Evolutionary conservation across 92 coral and sea anemone species (phyloP), one percentile per base, ranked within the genome.

Genomic region (Parazoanthus swiftii): DNA sequence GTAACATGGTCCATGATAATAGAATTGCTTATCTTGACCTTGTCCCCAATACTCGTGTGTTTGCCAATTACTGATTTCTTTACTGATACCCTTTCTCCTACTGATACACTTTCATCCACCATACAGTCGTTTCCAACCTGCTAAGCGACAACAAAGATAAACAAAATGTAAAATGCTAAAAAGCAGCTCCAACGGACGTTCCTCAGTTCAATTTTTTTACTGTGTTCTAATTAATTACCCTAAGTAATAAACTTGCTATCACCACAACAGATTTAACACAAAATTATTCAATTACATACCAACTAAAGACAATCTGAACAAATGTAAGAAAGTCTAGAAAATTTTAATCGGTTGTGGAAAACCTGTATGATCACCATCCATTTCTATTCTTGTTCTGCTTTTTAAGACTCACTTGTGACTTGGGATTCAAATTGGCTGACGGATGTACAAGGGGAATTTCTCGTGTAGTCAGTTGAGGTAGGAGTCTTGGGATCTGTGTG

Each of bases 1-100:
- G 99, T 95, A 44, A 97, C 99, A 88, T 97, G 99, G 89, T 97
- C 97, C 99, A 97, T 97, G 71, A 97, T 95, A 48, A 97, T 98
- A 26, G 99, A 97, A 56, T 97, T 97, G 78, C 92, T 94, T 38
- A 97, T 97, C 91, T 97, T 97, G 42, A 97, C 99, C 89, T 89
- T 92, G 73, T 97, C 99, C 58, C 99, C 99, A 44, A 97, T 91
- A 25, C 94, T 93, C 70, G 96, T 94, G 91, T 97, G 99, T 88
- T 97, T 97, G 65, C 99, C 99, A 76, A 97, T 95, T 0, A 97
- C 96, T 42, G 99, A 97, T 80, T 93, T 93, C 89, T 97, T 97
- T 43, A 97, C 91, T 54, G 99, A 97, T 58, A 95, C 98, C 89
- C 93, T 95, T 82, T 97, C 99, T n/a, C 98, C 98, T 10, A 92